Base-by-base conservation (phyloP, 2,797 vertebrate genomes). In the Coccyzus lansbergi region DNA sequence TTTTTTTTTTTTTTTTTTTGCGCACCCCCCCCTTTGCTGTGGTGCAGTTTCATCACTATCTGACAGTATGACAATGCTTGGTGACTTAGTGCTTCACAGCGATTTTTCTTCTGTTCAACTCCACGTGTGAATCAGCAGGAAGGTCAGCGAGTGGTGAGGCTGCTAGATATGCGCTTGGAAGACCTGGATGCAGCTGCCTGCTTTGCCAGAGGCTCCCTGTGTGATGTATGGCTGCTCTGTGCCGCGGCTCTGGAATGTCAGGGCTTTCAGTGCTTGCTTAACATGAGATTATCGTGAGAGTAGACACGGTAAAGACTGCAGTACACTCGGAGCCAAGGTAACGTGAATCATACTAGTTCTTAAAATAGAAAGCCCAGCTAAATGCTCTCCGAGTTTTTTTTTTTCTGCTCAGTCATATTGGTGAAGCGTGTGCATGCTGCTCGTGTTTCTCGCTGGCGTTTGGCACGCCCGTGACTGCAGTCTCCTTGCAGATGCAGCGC, bases 271-370 rank as follows among this genome's bases (percentile, higher is more conserved):
- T 31, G 38, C 90, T 85, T 86, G 83, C 90, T 72, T 83, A 74
- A 58, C 75, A 26, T 11, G 15, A 86, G 95, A 65, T 91, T 88
- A 42, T 92, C 13, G 21, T 68, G 52, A 88, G 92, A 63, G 83
- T 83, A 78, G 88, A 78, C 77, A 46, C 4, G 2, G 42, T 65
- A 51, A 93, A 83, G 92, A 52, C 83, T 88, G 88, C 92, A 86
- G 86, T 92, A 69, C 86, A 88, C 76, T 91, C 64, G 77, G 59
- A 95, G 77, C 88, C 91, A 86, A 88, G 91, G 86, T 92, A 92
- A 67, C 1, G 52, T 88, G 93, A 93, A 88, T 94, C 94, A 90
- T 93, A 48, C 38, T 70, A 29, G 59, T 59, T 71, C 91, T 88
- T 75, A 94, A 95, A 95, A 94, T 93, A 95, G 95, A 76, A 89